A percentile compares a stretch with the other conserved stretches of the same genome.
Conservation (phyloP, 2,797 vertebrate genomes). For the Coranthus polyacanthus region DNA sequence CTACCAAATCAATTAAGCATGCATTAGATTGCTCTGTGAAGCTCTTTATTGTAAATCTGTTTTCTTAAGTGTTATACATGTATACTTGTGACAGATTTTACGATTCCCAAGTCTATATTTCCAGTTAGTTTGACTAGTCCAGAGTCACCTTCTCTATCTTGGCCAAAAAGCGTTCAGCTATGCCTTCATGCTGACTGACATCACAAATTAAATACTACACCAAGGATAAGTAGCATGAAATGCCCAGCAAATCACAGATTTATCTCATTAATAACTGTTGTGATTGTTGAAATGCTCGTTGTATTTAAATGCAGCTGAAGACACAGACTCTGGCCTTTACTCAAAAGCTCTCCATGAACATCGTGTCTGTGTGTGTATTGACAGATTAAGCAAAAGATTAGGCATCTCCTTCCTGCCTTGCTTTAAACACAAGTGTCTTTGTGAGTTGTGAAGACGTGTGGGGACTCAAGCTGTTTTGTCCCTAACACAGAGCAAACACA, state of each 20-base stretch:
- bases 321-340: constrained; percentile 6
- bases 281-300: neutral
- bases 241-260: neutral
- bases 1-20: constrained; percentile 3
- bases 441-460: constrained; percentile 85
- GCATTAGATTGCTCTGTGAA: neutral
- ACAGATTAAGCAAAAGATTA: constrained; percentile 89
- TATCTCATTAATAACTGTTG: neutral
- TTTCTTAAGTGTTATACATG: neutral
- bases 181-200: neutral
- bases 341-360: constrained; percentile 10
- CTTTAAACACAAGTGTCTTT: constrained; percentile 81
- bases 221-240: constrained; percentile 5
- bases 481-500: constrained; percentile 89
- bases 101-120: no score
- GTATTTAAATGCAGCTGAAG: neutral
- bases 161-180: neutral
- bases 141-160: neutral
- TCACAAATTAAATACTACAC: constrained; percentile 10
- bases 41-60: neutral
- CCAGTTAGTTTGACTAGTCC: neutral
- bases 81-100: no score
- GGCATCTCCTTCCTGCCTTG: constrained; percentile 74
- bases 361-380: constrained; percentile 71
- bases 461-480: constrained; percentile 89